Conservation (phyloP, 2,797 vertebrate species). For the Sebastes minor region DNA sequence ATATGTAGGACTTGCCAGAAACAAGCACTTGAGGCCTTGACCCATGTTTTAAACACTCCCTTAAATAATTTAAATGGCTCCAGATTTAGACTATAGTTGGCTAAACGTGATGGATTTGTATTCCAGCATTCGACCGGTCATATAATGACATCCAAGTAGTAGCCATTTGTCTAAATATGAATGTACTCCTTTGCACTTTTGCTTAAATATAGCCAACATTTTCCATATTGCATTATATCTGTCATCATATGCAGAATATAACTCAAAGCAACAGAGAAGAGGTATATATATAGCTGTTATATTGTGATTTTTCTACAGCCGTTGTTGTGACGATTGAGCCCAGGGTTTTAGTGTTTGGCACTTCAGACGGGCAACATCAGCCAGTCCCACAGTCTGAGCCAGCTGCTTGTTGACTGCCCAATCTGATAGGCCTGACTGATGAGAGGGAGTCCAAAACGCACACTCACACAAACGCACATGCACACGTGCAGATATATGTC, state of each 20-base stretch:
- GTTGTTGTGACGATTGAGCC: conserved; percentile 17
- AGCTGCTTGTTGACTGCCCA: conserved; percentile 50
- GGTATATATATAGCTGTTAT: not conserved
- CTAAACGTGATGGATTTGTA: conserved; percentile 36
- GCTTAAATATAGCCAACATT: conserved; percentile 16
- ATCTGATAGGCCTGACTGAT: conserved; percentile 56
- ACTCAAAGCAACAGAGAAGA: not conserved
- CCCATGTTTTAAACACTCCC: conserved; percentile 30
- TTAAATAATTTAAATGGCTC: conserved; percentile 42
- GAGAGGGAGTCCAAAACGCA: conserved; percentile 31
- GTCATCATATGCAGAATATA: conserved; percentile 10
- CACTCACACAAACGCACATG: not conserved
- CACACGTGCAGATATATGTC: not conserved
- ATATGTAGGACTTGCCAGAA: conserved; percentile 18
- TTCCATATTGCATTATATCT: conserved; percentile 19
- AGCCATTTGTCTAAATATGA: not conserved
- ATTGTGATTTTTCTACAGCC: conserved; percentile 8
- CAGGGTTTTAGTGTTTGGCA: conserved; percentile 35
- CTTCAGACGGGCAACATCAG: conserved; percentile 27
- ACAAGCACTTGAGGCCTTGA: conserved; percentile 22
- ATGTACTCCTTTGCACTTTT: not conserved
- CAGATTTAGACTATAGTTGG: conserved; percentile 40
- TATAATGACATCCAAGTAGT: not conserved
- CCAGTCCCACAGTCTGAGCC: conserved; percentile 45
- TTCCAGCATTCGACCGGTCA: conserved; percentile 24